A percentile compares a stretch with the other conserved stretches of the same genome.
Evolutionary conservation across 2,888 invertebrate genomes (phyloP).

Genomic region (Lapara coniferarum): DNA sequence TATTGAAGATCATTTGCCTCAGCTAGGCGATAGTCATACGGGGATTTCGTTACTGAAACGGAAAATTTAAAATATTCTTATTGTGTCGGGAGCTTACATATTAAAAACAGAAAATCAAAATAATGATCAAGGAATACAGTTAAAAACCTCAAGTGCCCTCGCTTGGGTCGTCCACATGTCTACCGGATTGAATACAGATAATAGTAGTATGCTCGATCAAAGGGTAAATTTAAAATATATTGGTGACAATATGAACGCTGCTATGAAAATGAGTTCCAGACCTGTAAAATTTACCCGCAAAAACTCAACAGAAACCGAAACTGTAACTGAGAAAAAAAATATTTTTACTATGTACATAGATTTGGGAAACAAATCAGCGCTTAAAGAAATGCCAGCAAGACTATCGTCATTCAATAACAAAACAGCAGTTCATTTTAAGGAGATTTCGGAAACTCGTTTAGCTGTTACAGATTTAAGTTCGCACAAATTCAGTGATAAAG

Average conservation of each 20-base stretch:
- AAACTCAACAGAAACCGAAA: constrained; percentile 53
- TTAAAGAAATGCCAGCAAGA: constrained; percentile 85
- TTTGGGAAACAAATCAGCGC: constrained; percentile 81
- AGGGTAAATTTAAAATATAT: constrained; percentile 44
- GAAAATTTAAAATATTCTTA: constrained; percentile 84
- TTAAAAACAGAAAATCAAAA: constrained; percentile 49
- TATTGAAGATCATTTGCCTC: constrained; percentile 80
- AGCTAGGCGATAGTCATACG: constrained; percentile 64
- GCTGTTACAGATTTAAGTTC: constrained; percentile 28
- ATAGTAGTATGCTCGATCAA: constrained; percentile 29
- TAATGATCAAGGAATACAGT: constrained; percentile 40
- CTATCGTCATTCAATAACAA: constrained; percentile 68
- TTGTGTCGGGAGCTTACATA: constrained; percentile 85
- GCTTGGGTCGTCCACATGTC: constrained; percentile 90
- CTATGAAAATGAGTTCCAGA: constrained; percentile 55
- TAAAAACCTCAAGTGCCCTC: constrained; percentile 77
- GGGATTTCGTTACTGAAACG: constrained; percentile 78
- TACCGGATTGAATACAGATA: constrained; percentile 48
- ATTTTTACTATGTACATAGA: constrained; percentile 95
- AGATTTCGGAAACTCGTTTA: no score
- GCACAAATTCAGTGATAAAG: constrained; percentile 23
- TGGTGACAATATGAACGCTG: constrained; percentile 51
- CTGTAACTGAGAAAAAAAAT: constrained; percentile 85
- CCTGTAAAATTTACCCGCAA: constrained; percentile 58
- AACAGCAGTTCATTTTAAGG: no score